Conservation (phyloP, 2,797 vertebrate species). For the Falco berigora region DNA sequence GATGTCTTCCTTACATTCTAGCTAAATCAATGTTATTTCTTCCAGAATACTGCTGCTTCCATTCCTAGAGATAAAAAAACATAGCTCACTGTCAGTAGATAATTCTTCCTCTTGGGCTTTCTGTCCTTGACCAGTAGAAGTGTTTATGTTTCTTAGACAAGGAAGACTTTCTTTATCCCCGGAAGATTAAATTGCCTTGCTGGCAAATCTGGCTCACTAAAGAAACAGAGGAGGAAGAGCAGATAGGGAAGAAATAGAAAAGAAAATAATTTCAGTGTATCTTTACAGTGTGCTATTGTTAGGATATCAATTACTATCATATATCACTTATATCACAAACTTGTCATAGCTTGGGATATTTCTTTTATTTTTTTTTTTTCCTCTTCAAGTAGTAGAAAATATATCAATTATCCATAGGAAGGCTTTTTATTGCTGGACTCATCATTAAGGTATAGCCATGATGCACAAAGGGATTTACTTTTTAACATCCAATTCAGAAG, state of each 20-base stretch:
- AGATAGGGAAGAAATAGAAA: background rate
- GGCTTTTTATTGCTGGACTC: background rate
- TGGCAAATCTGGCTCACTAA: slow-evolving; percentile 30
- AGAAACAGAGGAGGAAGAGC: slow-evolving; percentile 15
- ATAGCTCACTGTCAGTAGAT: slow-evolving; percentile 25
- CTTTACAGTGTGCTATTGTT: slow-evolving; percentile 12
- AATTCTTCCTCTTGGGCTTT: slow-evolving; percentile 42
- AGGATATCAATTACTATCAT: slow-evolving; percentile 32
- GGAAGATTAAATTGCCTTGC: slow-evolving; percentile 48
- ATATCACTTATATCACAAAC: background rate
- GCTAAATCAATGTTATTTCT: slow-evolving; percentile 43
- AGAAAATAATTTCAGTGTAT: slow-evolving; percentile 4
- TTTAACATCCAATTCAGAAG: background rate
- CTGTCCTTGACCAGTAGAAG: slow-evolving; percentile 39
- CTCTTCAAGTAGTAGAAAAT: background rate
- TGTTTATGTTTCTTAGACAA: slow-evolving; percentile 46
- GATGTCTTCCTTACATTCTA: slow-evolving; percentile 25
- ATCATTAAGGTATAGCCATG: background rate
- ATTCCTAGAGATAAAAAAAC: background rate
- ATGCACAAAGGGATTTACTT: background rate
- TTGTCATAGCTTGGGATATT: background rate
- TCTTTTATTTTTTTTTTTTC: background rate
- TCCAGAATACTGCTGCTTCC: slow-evolving; percentile 31
- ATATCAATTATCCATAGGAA: background rate
- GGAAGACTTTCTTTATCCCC: slow-evolving; percentile 22